Conservation (phyloP, 2,797 vertebrate genomes). For the Cirrhinus mrigala region DNA sequence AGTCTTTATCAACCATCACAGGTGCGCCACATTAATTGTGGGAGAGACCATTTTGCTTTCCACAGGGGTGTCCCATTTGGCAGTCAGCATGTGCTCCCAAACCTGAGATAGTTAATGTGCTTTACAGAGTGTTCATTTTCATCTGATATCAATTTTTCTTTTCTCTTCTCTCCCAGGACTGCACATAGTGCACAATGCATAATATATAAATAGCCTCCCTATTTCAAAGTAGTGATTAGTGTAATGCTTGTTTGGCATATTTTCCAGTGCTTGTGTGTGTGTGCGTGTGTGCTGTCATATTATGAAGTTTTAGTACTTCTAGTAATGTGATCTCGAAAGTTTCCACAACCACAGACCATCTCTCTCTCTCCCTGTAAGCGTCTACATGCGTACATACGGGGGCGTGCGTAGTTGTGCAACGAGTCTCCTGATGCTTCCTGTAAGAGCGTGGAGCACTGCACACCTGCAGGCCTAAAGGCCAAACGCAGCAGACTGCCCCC, state of each 20-base stretch:
- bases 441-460: conserved; percentile 58
- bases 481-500: conserved; percentile 73
- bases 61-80: conserved; percentile 75
- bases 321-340: conserved; percentile 40
- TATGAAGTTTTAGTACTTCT: conserved; percentile 51
- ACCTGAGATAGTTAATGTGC: conserved; percentile 71
- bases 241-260: conserved; percentile 72
- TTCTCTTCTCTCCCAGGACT: conserved; percentile 73
- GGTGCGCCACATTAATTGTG: conserved; percentile 87
- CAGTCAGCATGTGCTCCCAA: conserved; percentile 76
- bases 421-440: conserved; percentile 45
- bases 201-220: conserved; percentile 71
- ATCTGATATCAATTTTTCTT: conserved; percentile 69
- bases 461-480: conserved; percentile 79
- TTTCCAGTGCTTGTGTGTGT: conserved; percentile 59
- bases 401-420: conserved; percentile 48
- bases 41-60: conserved; percentile 79
- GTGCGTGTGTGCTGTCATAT: conserved; percentile 48
- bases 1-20: conserved; percentile 87
- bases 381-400: conserved; percentile 14
- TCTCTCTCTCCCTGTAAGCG: conserved; percentile 12
- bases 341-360: conserved; percentile 24
- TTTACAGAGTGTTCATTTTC: conserved; percentile 67
- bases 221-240: conserved; percentile 73
- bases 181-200: conserved; percentile 73